A percentile compares a stretch with the other conserved stretches of the same genome.
phyloP scores from a whole-genome alignment of 2,888 invertebrate genomes.

The Phortica magna region DNA sequence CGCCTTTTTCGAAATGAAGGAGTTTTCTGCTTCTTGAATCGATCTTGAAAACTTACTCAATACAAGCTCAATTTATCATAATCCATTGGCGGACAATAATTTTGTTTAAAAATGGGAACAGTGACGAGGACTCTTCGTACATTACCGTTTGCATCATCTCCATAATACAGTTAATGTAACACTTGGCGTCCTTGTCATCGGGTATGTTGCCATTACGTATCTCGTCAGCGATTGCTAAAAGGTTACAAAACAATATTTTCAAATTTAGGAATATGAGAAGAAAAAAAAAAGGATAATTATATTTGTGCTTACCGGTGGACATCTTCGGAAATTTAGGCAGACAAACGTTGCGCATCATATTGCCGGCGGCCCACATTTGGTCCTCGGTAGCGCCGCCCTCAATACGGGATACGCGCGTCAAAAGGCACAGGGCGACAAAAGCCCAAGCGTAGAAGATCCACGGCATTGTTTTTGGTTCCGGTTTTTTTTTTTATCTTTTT shows the following conservation, averaged over 20 bases:
- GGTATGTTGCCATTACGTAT: constrained; percentile 70
- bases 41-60: too few relatives aligned
- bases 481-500: background rate
- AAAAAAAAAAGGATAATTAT: constrained; percentile 28
- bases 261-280: background rate
- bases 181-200: constrained; percentile 76
- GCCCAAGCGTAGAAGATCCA: background rate
- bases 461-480: background rate
- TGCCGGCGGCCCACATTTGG: constrained; percentile 82
- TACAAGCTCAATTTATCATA: too few relatives aligned
- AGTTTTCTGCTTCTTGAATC: too few relatives aligned
- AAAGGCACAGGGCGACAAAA: background rate
- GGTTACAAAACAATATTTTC: background rate
- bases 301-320: constrained; percentile 31
- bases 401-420: background rate
- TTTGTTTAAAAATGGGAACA: too few relatives aligned
- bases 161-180: constrained; percentile 80
- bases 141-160: constrained; percentile 80
- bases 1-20: too few relatives aligned
- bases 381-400: constrained; percentile 76
- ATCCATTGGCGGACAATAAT: background rate
- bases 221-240: constrained; percentile 64
- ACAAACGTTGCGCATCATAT: constrained; percentile 83
- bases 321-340: constrained; percentile 80
- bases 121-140: background rate